Evolutionary conservation across 2,113 vertebrate species (phyloP), one percentile per base, ranked within the genome.

Genomic region (Mobula birostris): DNA sequence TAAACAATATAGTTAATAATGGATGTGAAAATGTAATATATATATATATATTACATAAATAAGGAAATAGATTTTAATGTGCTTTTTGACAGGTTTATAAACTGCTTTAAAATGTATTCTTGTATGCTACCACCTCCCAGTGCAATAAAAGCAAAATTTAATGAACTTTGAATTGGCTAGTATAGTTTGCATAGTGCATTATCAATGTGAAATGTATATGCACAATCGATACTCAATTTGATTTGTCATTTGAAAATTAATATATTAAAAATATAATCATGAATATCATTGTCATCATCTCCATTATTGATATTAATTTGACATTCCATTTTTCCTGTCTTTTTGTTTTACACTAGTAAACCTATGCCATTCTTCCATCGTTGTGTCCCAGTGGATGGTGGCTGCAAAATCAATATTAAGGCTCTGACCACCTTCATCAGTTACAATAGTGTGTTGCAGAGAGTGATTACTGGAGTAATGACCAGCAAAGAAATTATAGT

Each of bases 401-500:
- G 98, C 96, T 99, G 99, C 97, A 99, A 99, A 96, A 97, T 98
- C 95, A 98, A 98, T 96, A 98, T 98, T 94, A 98, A 99, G 96
- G 98, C 98, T 68, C 98, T 99, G 97, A 98, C 99, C 97, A 99
- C 98, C 95, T 98, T 99, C 96, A 98, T 99, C 95, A 98, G 98
- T 94, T 98, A 99, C 96, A 98, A 98, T 98, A 98, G 98, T 97
- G 97, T 98, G 96, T 97, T 99, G 97, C 98, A 99, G 96, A 98
- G 98, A 94, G 97, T 99, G 96, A 98, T 99, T 96, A 98, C 98
- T 95, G 98, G 98, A 95, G 98, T 99, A 95, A 98, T 98, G 95
- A 98, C 98, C 97, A 99, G 98, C 96, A 99, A 98, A 97, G 98
- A 99, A 96, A 98, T 99, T 97, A 99, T 99, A 97, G 97, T 99